Evolutionary conservation across 1,140 invertebrate genomes (phyloP).

Genomic region (Leptopilina clavipes): DNA sequence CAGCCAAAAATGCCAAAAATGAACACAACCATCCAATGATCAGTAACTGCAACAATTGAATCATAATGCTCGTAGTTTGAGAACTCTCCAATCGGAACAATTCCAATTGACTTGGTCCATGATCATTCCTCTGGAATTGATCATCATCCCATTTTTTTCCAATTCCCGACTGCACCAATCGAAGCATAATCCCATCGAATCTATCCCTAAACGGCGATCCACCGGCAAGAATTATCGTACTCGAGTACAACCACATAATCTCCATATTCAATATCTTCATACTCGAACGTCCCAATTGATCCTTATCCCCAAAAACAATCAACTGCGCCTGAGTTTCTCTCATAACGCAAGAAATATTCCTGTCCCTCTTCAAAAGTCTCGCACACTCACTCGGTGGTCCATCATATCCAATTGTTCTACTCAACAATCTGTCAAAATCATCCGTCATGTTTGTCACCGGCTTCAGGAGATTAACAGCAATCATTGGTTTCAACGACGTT

Average conservation of each 20-base stretch:
- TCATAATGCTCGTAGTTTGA: neutral
- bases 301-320: neutral
- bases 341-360: neutral
- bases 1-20: neutral
- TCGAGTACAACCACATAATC: neutral
- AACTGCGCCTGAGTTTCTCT: neutral
- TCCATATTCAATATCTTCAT: neutral
- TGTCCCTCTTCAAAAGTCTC: neutral
- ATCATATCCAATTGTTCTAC: neutral
- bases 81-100: neutral
- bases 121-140: neutral
- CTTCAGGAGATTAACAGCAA: neutral
- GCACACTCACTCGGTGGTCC: neutral
- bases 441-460: neutral
- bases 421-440: neutral
- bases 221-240: neutral
- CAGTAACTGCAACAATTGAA: neutral
- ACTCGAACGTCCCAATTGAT: neutral
- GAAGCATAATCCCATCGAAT: neutral
- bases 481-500: neutral
- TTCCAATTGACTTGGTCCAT: neutral
- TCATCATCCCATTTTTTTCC: constrained; percentile 3
- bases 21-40: neutral
- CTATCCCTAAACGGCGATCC: neutral
- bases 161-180: neutral